These are phyloP conservation scores for Leptatherina wallacei DNA, from an alignment of 2,797 vertebrate genomes.

Conservation along the genomic window DNA sequence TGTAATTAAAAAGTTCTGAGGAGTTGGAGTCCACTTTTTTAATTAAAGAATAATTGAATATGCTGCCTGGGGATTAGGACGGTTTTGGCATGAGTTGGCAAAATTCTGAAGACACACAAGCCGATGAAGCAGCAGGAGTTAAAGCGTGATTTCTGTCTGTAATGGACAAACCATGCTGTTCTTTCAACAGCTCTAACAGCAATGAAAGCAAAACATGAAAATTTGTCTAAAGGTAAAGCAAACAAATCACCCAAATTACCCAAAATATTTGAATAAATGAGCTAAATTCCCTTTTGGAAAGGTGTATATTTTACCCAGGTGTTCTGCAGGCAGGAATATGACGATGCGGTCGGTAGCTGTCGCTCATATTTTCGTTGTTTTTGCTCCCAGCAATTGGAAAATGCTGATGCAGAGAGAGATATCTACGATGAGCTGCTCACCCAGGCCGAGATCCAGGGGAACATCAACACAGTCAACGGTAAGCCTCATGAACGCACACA, in stretches of 20 bases:
- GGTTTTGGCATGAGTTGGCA: neutral
- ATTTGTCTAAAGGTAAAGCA: neutral
- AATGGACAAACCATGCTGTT: neutral
- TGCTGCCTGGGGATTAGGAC: conserved; percentile 9
- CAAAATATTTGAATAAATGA: neutral
- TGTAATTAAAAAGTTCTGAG: neutral
- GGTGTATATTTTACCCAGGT: neutral
- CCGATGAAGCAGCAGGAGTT: no score
- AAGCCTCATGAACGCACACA: conserved; percentile 52
- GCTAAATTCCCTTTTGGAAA: neutral
- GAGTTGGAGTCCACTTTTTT: neutral
- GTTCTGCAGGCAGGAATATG: neutral
- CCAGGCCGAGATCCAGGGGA: conserved; percentile 98
- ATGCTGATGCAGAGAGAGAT: conserved; percentile 89
- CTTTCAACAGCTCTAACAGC: neutral
- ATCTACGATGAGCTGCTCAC: conserved; percentile 97
- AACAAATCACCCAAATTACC: neutral
- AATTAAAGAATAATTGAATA: conserved; percentile 33
- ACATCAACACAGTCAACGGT: conserved; percentile 96
- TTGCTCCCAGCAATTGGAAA: conserved; percentile 84
- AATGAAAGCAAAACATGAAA: neutral
- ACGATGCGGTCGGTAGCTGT: neutral
- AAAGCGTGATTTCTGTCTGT: no score
- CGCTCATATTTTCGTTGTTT: no score
- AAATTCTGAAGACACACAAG: neutral